phyloP scores from a whole-genome alignment of 2,113 vertebrate genomes.

The Donacobius atricapilla region DNA sequence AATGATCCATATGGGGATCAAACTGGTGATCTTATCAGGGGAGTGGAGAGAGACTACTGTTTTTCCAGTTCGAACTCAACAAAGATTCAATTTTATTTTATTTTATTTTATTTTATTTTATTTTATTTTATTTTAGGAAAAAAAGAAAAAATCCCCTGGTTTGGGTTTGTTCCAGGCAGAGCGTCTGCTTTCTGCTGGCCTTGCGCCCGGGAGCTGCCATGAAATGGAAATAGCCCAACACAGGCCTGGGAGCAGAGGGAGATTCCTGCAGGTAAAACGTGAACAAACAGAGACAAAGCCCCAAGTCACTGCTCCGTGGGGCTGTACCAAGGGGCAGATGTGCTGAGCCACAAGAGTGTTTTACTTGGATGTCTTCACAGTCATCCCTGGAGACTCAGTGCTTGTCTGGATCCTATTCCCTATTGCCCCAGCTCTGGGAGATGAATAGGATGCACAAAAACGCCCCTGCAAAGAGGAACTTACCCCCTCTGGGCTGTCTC shows the following conservation, averaged over 20 bases:
- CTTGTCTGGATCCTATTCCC: neutral
- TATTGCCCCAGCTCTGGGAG: neutral
- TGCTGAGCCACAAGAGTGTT: neutral
- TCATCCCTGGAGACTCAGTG: neutral
- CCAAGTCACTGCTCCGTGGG: rapidly evolving
- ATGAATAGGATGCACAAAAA: neutral
- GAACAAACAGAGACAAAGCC: neutral
- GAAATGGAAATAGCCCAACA: neutral
- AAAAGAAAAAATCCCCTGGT: neutral
- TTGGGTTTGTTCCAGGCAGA: neutral
- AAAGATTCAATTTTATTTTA: neutral
- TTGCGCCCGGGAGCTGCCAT: rapidly evolving
- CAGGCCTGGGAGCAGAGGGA: neutral
- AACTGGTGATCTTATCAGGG: neutral
- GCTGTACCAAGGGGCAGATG: neutral
- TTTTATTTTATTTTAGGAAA: neutral
- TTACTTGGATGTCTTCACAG: neutral
- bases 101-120: too few species aligned
- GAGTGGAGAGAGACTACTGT: neutral
- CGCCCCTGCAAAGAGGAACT: neutral
- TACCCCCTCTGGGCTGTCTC: neutral
- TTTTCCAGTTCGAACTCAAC: neutral
- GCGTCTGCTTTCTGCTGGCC: neutral
- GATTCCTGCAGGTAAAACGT: neutral
- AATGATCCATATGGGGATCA: neutral